Evolutionary conservation across 2,797 vertebrate genomes (phyloP).

Genomic region (Coregonus ussuriensis): DNA sequence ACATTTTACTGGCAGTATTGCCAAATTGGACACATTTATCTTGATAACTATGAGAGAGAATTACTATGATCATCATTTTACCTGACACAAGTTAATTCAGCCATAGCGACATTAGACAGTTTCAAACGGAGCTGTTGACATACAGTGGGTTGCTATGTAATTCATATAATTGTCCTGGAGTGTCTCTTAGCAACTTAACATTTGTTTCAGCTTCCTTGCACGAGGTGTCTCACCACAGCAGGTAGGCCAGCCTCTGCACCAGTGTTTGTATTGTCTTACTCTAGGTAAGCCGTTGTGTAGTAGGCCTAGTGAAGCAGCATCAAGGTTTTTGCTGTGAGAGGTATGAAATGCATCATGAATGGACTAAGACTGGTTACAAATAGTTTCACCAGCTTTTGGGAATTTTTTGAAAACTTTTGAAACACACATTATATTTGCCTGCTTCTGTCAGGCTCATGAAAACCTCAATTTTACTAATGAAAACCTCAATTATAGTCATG

Average conservation of each 20-base stretch:
- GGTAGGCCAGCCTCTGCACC: no score
- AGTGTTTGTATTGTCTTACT: constrained; percentile 2
- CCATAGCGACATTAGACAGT: constrained; percentile 22
- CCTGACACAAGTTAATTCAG: no score
- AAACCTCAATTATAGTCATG: no score
- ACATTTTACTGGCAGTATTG: no score
- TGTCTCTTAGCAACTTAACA: constrained; percentile 41
- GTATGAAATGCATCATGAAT: neutral
- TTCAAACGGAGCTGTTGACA: constrained; percentile 32
- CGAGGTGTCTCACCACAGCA: no score
- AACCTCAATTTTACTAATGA: no score
- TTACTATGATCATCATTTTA: no score
- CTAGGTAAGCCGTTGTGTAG: neutral
- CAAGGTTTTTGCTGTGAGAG: neutral
- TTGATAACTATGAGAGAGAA: no score
- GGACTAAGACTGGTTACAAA: neutral
- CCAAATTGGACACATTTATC: no score
- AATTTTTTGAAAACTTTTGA: neutral
- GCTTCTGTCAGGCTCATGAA: neutral
- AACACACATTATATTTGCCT: neutral
- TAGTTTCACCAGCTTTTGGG: constrained; percentile 14
- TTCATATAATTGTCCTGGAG: constrained; percentile 31
- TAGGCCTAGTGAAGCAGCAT: neutral
- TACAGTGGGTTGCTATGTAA: constrained; percentile 39
- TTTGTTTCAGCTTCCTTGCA: neutral